These are phyloP conservation scores for Sebastes itinus DNA, from an alignment of 2,797 vertebrate species.

Conservation along the genomic window DNA sequence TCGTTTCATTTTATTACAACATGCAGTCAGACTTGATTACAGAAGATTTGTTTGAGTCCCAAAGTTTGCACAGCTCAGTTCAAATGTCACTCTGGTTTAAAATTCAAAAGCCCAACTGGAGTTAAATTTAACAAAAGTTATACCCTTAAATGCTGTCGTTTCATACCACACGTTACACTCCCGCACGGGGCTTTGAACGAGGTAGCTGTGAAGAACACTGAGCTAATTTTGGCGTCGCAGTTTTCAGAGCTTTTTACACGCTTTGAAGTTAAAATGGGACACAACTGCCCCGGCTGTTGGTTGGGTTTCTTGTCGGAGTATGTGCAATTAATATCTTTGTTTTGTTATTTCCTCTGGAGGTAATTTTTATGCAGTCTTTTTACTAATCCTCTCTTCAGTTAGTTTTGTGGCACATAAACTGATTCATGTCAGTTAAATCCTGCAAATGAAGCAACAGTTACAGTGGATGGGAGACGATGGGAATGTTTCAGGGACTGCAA, in stretches of 20 bases:
- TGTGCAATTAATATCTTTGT: conserved; percentile 86
- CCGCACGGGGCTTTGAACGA: neutral
- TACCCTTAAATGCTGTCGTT: neutral
- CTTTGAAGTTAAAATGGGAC: conserved; percentile 28
- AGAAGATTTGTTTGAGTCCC: neutral
- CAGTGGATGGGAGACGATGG: neutral
- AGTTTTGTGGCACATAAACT: conserved; percentile 81
- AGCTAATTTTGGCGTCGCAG: conserved; percentile 1
- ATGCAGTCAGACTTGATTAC: neutral
- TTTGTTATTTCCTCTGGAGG: conserved; percentile 72
- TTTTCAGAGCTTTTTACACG: neutral
- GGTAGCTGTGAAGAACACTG: conserved; percentile 11
- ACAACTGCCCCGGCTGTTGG: conserved; percentile 1
- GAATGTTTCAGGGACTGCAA: conserved; percentile 63
- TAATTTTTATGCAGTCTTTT: conserved; percentile 63
- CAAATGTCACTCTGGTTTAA: neutral
- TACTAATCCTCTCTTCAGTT: conserved; percentile 42
- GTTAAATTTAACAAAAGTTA: neutral
- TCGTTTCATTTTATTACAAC: neutral
- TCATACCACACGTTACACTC: neutral
- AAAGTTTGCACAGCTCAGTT: conserved; percentile 21
- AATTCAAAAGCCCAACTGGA: neutral
- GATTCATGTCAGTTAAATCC: conserved; percentile 35
- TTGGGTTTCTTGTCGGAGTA: conserved; percentile 69
- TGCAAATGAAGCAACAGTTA: conserved; percentile 22